Conservation (phyloP, 2,113 vertebrate species). For the Amblyornis subalaris region DNA sequence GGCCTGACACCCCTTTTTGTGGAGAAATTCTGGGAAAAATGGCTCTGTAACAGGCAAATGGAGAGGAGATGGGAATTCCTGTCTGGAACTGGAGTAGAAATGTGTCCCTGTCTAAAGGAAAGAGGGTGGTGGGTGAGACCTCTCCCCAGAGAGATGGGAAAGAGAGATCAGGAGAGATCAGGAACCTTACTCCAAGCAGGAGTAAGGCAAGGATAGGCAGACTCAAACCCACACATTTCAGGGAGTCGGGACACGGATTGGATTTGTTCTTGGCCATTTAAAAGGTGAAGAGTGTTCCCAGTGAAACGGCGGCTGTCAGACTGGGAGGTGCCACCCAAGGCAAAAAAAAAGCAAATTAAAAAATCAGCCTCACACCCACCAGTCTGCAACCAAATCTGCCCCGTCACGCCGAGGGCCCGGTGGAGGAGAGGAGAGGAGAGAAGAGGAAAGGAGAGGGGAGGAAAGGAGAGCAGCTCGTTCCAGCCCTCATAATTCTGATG, state of each 20-base stretch:
- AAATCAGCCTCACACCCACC: not conserved
- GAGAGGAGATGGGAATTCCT: not conserved
- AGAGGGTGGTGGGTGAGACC: not conserved
- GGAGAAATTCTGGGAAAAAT: accelerated
- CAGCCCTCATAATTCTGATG: conserved; percentile 60
- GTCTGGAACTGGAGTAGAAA: not conserved
- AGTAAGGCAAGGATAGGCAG: not conserved
- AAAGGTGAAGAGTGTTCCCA: not conserved
- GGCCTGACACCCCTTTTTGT: accelerated
- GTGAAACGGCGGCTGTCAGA: not conserved
- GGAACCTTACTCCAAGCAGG: not conserved
- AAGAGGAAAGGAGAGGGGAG: not conserved
- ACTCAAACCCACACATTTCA: not conserved
- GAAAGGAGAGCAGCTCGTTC: conserved; percentile 15
- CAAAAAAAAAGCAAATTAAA: not conserved
- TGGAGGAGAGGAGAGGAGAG: conserved; percentile 43
- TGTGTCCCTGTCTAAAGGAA: accelerated
- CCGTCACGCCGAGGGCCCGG: conserved; percentile 11
- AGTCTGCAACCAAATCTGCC: conserved; percentile 31
- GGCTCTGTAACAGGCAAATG: accelerated
- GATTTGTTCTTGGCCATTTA: not conserved
- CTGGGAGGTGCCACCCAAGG: not conserved
- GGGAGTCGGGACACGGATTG: not conserved
- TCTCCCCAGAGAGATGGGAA: not conserved
- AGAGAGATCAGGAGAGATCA: not conserved